Base-by-base conservation (phyloP, 2,888 invertebrate genomes). In the Prenolepis imparis region DNA sequence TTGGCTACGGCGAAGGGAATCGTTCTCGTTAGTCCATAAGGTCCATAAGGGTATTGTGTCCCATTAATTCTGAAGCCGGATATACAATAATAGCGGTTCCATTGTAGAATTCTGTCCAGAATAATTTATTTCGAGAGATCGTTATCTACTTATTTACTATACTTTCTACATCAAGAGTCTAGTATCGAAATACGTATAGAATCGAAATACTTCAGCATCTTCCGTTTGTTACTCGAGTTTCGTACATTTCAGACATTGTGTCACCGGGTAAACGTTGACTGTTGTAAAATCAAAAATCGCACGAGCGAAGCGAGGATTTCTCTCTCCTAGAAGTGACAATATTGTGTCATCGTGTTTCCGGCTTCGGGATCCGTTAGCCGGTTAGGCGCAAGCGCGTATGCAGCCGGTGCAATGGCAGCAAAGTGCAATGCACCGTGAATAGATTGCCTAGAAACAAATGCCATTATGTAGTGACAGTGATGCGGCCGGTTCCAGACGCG, bases 341-440 rank as follows among this genome's bases (percentile, higher is more conserved):
- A 61, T 80, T 72, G 78, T 72, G 78, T 80, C 78, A 44, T 61
- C 78, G 59, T 44, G 72, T 72, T 80, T 80, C 78, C 78, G 78
- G 44, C 41, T 21, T 28, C 28, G 57, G 39, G 39, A 67, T 41
- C 39, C 67, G 67, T 67, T 67, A 64, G 24, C 48, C 18, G 36
- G 15, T 57, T 9, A 68, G 57, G 44, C 88, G 73, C 73, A 78
- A 68, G 61, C 61, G 57, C 32, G 80, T 28, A 3, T 28, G 32
- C 63, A 67, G 21, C 32, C 57, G 21, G 70, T 77, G 41, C 64
- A 59, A 39, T 48, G 68, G 81, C 77, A 48, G 66, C 80, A 80
- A 88, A 87, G 92, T 91, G 92, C 91, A 91, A 91, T 89, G 92
- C 87, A 91, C 92, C 86, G 85, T 87, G 90, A 90, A 90, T 89